A percentile compares a stretch with the other conserved stretches of the same genome.
phyloP scores from a whole-genome alignment of 2,888 invertebrate genomes.

The Blomia tropicalis region DNA sequence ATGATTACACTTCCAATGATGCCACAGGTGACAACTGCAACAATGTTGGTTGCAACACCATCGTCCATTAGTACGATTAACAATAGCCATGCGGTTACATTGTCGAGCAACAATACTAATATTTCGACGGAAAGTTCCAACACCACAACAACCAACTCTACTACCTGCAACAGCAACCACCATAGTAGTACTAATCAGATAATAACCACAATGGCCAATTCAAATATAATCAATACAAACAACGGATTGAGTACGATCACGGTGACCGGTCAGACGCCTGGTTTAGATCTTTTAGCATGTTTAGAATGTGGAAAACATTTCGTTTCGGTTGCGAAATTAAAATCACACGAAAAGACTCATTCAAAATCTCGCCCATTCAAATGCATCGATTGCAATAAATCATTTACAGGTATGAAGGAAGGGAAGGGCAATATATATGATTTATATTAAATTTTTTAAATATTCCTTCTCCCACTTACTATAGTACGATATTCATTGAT shows the following conservation, averaged over 20 bases:
- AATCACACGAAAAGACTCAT: slow-evolving; percentile 27
- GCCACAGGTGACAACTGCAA: background rate
- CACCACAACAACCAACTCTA: no score
- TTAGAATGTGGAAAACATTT: slow-evolving; percentile 26
- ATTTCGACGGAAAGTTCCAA: background rate
- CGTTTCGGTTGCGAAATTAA: slow-evolving; percentile 22
- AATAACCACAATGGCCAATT: background rate
- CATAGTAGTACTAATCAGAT: background rate
- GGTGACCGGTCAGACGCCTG: slow-evolving; percentile 12
- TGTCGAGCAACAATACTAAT: no score
- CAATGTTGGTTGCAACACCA: background rate
- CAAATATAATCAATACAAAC: slow-evolving; percentile 3
- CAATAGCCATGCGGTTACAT: background rate
- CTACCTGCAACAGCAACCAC: background rate
- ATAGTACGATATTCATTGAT: slow-evolving; percentile 26
- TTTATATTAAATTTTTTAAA: slow-evolving; percentile 3
- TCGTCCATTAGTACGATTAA: background rate
- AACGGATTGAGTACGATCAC: background rate
- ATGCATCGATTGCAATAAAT: slow-evolving; percentile 27
- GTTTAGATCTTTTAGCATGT: slow-evolving; percentile 23
- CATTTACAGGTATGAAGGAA: slow-evolving; percentile 23
- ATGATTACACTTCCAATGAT: background rate
- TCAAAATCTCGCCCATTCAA: slow-evolving; percentile 25
- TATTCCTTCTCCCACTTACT: background rate
- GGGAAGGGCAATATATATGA: background rate